These are phyloP conservation scores for Aix galericulata DNA, from an alignment of 2,113 vertebrate species.

Conservation along the genomic window DNA sequence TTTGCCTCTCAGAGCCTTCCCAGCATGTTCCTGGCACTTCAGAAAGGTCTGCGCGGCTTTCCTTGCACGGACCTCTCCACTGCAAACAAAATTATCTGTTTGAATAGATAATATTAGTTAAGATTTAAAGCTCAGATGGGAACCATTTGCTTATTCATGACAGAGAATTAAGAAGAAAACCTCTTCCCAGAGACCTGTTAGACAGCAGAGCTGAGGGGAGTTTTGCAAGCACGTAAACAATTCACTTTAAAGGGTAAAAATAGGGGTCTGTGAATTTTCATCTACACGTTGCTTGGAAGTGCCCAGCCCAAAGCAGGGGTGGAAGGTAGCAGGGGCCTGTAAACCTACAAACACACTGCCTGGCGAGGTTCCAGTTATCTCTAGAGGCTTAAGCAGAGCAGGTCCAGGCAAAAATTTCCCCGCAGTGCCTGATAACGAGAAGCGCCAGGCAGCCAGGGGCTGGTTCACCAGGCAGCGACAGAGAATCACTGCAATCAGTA, in stretches of 20 bases:
- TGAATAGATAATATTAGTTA: slow-evolving; percentile 11
- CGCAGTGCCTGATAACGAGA: background rate
- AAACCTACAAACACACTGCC: slow-evolving; percentile 5
- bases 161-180: background rate
- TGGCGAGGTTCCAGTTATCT: slow-evolving; percentile 45
- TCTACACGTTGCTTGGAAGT: background rate
- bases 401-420: slow-evolving; percentile 26
- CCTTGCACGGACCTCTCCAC: background rate
- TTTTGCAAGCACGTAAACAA: slow-evolving; percentile 50
- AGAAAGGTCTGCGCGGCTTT: background rate
- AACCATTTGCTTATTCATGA: slow-evolving; percentile 26
- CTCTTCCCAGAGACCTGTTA: background rate
- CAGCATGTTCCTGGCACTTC: slow-evolving; percentile 56
- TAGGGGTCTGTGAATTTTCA: slow-evolving; percentile 26
- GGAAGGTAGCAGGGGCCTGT: background rate
- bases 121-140: slow-evolving; percentile 33
- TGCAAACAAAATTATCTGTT: slow-evolving; percentile 36
- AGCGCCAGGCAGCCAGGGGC: background rate
- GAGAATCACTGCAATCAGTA: slow-evolving; percentile 16
- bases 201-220: background rate
- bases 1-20: slow-evolving; percentile 60
- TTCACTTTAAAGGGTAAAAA: slow-evolving; percentile 32
- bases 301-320: background rate
- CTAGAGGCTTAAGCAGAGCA: slow-evolving; percentile 23
- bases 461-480: background rate